These are phyloP conservation scores for Nesospiza acunhae DNA, from an alignment of 2,113 vertebrate genomes.

Conservation along the genomic window DNA sequence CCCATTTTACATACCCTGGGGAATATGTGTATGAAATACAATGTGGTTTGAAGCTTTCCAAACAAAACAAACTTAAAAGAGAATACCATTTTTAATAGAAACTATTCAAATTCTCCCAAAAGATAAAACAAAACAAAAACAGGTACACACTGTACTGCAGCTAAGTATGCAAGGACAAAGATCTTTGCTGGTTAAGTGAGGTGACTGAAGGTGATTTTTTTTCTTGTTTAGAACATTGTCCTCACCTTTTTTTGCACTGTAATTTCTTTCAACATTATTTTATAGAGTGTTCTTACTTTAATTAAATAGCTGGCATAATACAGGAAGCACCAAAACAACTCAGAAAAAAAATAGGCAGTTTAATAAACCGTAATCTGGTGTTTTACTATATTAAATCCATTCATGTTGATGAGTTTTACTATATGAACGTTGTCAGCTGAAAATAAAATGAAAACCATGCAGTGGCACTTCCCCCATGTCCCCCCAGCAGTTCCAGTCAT, in stretches of 20 bases:
- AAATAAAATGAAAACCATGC: background rate
- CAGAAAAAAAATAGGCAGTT: background rate
- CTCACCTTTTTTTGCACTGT: background rate
- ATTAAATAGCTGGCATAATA: background rate
- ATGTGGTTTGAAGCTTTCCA: constrained; percentile 73
- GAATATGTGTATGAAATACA: constrained; percentile 68
- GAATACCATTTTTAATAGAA: constrained; percentile 68
- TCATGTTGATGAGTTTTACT: background rate
- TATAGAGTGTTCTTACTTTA: background rate
- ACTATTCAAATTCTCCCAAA: constrained; percentile 49
- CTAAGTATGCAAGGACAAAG: background rate
- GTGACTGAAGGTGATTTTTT: background rate
- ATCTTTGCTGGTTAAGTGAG: constrained; percentile 25
- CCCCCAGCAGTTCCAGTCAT: constrained; percentile 32
- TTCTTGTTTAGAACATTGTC: background rate
- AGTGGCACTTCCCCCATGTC: background rate
- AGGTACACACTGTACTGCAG: constrained; percentile 50
- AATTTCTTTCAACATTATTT: background rate
- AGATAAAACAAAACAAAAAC: constrained; percentile 40
- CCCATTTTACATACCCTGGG: constrained; percentile 67
- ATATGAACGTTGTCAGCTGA: background rate
- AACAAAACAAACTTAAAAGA: constrained; percentile 75
- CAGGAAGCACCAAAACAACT: background rate
- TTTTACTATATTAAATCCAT: background rate
- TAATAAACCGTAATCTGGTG: background rate